These are phyloP conservation scores for Tapirus terrestris DNA, from an alignment of 2,113 vertebrate species.

Conservation along the genomic window DNA sequence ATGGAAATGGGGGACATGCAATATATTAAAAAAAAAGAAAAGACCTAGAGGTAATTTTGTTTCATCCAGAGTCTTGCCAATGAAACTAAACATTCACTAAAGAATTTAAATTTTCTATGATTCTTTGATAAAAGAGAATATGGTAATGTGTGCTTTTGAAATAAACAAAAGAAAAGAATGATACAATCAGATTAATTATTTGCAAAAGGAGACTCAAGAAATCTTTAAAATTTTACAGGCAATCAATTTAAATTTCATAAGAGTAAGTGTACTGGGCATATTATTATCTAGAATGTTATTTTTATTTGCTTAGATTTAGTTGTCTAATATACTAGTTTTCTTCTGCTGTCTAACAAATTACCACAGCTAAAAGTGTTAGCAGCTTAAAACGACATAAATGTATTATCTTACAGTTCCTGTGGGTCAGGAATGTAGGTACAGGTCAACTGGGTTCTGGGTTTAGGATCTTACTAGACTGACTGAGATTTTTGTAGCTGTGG, in stretches of 20 bases:
- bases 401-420: background rate
- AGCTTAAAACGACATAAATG: background rate
- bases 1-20: background rate
- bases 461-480: background rate
- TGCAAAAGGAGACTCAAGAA: background rate
- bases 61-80: background rate
- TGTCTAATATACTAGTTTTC: background rate
- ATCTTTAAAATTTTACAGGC: background rate
- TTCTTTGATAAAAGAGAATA: background rate
- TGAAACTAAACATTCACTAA: background rate
- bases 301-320: background rate
- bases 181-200: background rate
- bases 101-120: background rate
- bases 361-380: background rate
- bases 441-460: background rate
- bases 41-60: background rate
- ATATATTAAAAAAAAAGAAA: background rate
- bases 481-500: accelerated
- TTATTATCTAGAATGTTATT: background rate
- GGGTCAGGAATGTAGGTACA: background rate
- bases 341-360: background rate
- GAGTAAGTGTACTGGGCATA: accelerated
- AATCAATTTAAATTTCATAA: background rate
- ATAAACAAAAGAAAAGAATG: background rate
- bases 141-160: background rate